Conservation (phyloP, 2,888 invertebrate species). For the Polyommatus iphigenia region DNA sequence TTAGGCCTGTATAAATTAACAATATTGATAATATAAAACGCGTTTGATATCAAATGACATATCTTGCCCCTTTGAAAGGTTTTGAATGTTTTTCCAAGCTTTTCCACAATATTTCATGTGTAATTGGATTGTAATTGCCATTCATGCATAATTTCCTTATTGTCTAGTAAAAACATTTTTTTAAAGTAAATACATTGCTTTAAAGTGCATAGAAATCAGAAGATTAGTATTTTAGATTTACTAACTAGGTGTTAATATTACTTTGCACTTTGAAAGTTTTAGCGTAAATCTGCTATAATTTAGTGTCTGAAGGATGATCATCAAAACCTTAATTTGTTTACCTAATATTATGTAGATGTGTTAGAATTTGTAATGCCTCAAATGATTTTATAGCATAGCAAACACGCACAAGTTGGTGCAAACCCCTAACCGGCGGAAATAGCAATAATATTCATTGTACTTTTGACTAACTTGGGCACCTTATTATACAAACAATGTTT, state of each 20-base stretch:
- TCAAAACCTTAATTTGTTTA: too few species aligned
- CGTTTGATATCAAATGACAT: not conserved
- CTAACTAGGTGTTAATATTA: too few species aligned
- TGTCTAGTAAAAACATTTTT: too few species aligned
- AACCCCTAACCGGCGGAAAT: not conserved
- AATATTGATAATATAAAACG: not conserved
- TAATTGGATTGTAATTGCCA: not conserved
- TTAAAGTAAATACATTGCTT: too few species aligned
- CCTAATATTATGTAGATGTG: too few species aligned
- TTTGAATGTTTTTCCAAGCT: not conserved
- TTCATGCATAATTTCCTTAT: too few species aligned
- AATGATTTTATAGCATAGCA: not conserved
- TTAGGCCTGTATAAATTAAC: slow-evolving; percentile 1
- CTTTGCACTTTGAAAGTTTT: too few species aligned
- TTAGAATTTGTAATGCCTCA: not conserved
- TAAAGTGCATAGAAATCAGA: too few species aligned
- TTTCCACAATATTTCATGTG: not conserved
- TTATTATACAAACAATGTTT: too few species aligned
- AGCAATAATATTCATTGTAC: not conserved
- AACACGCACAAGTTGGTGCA: not conserved
- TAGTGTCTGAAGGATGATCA: too few species aligned
- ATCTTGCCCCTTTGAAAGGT: not conserved
- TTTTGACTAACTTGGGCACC: not conserved
- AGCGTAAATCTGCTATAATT: too few species aligned
- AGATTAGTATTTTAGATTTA: too few species aligned